Base-by-base conservation (phyloP, 92 coral and sea anemone species). In the Desmophyllum pertusum region DNA sequence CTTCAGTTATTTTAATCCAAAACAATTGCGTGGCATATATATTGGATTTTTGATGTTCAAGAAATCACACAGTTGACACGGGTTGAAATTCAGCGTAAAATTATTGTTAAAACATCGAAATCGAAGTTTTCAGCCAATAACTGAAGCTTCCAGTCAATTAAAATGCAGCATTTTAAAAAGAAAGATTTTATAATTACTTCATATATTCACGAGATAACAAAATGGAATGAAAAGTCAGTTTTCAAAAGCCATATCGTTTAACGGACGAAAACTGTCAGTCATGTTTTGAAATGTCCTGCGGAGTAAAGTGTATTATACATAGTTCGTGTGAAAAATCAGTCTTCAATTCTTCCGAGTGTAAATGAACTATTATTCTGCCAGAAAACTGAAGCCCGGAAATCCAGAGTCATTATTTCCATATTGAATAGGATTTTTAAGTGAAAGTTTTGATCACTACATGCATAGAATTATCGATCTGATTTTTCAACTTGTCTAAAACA, bases 341-440 rank as follows among this genome's bases (percentile, higher is more conserved):
- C 29, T 53, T 53, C 70, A 31, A 18, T 71, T 15, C 30, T 40
- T 31, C 30, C 41, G 6, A 38, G 59, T 39, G 51, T 62, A 27
- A 71, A 18, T 55, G 37, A 57, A 38, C 55, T 38, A 57, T 52
- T 71, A 61, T 71, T 25, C 27, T 57, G 41, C 19, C 30, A 14
- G 39, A 50, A 33, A 62, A 14, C 19, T 35, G 67, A 53, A 33
- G 39, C 68, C 86, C 79, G 86, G 79, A 82, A 82, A 72, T 53
- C 48, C 67, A 46, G 21, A 39, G 65, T 68, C 53, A 67, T 82
- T 39, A 82, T 72, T 82, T 72, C 70, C 75, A 70, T 70, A 81
- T 70, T 70, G 13, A 79, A 36, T 17, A 79, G 64, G 13, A 55
- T 46, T 45, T 59, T 41, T 59, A 18, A 78, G 46, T 39, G 70